Conservation (phyloP, 37 sponge, comb jelly and placozoan species). For the Haliclona indistincta region DNA sequence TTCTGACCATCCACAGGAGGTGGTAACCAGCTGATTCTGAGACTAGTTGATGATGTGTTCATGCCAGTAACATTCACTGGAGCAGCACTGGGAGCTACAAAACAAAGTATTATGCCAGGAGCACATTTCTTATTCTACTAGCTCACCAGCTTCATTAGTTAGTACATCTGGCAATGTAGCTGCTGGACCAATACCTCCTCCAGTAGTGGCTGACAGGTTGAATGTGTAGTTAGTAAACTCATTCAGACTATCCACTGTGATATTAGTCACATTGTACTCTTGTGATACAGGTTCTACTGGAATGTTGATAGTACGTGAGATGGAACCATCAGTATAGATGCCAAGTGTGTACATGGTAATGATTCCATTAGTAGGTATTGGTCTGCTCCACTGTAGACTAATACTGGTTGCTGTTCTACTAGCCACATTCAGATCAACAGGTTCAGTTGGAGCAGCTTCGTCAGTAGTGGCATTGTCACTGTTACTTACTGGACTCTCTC, state of each 20-base stretch:
- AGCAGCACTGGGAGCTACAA: slow-evolving; percentile 23
- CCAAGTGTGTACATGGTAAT: neutral
- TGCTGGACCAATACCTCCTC: slow-evolving; percentile 36
- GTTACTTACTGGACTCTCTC: slow-evolving; percentile 6
- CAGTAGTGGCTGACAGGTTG: slow-evolving; percentile 38
- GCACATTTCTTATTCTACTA: neutral
- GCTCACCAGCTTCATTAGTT: slow-evolving; percentile 41
- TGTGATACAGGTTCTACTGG: no score
- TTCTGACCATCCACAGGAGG: slow-evolving; percentile 37
- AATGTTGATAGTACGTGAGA: no score
- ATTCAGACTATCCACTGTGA: slow-evolving; percentile 11
- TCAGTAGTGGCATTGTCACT: slow-evolving; percentile 8
- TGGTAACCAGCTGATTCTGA: slow-evolving; percentile 35
- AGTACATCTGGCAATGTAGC: neutral
- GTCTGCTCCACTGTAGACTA: slow-evolving; percentile 21
- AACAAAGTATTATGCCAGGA: neutral
- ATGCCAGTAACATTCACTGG: slow-evolving; percentile 20
- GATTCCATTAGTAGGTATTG: slow-evolving; percentile 49
- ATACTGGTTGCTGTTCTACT: neutral
- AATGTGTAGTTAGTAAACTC: slow-evolving; percentile 48
- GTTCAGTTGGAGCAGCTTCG: slow-evolving; percentile 22
- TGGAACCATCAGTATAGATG: no score
- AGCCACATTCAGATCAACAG: neutral
- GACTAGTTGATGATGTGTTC: slow-evolving; percentile 3
- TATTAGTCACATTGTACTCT: slow-evolving; percentile 1